Conservation (phyloP, 2,113 vertebrate genomes). For the Salminus brasiliensis region DNA sequence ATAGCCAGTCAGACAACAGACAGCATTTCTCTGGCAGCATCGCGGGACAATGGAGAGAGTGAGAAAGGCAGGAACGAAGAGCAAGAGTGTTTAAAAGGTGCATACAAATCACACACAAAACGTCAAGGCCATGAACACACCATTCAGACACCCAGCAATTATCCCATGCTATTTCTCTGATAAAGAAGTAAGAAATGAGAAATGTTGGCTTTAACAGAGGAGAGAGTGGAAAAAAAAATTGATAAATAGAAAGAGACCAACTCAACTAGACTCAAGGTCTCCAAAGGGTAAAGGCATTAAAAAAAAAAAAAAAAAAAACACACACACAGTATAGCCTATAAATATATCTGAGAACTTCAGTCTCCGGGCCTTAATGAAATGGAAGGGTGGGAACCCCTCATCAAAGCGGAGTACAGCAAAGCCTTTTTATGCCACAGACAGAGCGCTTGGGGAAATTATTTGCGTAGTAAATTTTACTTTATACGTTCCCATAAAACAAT, state of each 20-base stretch:
- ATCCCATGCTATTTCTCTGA: conserved; percentile 62
- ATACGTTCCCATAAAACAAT: conserved; percentile 70
- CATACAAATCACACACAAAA: conserved; percentile 31
- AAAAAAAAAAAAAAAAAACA: no score
- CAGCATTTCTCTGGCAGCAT: conserved; percentile 60
- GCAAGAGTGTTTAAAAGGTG: neutral
- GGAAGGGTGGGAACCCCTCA: conserved; percentile 61
- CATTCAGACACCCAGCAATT: conserved; percentile 62
- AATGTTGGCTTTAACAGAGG: conserved; percentile 59
- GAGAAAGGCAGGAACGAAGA: conserved; percentile 50
- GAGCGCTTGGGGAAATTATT: conserved; percentile 67
- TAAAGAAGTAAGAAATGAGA: conserved; percentile 64
- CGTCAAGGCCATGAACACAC: conserved; percentile 55
- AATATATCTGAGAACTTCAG: neutral
- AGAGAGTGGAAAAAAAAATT: neutral
- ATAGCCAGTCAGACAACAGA: conserved; percentile 62
- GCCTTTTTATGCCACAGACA: conserved; percentile 58
- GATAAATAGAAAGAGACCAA: conserved; percentile 32
- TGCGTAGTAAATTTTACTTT: conserved; percentile 73
- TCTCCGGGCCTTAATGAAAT: conserved; percentile 74
- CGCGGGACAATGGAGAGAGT: conserved; percentile 56
- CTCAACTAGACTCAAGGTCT: conserved; percentile 66
- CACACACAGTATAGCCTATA: conserved; percentile 3
- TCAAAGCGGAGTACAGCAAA: conserved; percentile 53
- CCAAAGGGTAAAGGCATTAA: conserved; percentile 64